A percentile compares a stretch with the other conserved stretches of the same genome.
These are phyloP conservation scores for Benthosema pterotum DNA, from an alignment of 2,797 vertebrate genomes.

Conservation along the genomic window DNA sequence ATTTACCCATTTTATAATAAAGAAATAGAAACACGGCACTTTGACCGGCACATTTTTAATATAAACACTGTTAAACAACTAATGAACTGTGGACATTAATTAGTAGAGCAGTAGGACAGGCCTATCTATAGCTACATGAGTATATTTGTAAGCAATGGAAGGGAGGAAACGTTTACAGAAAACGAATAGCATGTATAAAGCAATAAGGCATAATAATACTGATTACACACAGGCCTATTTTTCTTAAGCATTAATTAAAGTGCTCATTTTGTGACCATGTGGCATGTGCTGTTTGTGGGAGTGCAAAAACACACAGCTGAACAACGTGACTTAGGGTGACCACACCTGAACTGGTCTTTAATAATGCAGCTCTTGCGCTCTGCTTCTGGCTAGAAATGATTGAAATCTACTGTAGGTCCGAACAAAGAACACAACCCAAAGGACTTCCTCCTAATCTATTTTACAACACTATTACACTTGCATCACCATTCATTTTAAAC, in stretches of 20 bases:
- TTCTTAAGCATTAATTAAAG: slow-evolving; percentile 78
- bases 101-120: slow-evolving; percentile 50
- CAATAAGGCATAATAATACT: slow-evolving; percentile 81
- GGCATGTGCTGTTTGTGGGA: slow-evolving; percentile 5
- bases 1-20: neutral
- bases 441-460: slow-evolving; percentile 29
- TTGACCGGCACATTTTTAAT: slow-evolving; percentile 56
- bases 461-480: slow-evolving; percentile 33
- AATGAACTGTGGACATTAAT: slow-evolving; percentile 54
- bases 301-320: slow-evolving; percentile 5
- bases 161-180: slow-evolving; percentile 67
- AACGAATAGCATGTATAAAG: slow-evolving; percentile 71
- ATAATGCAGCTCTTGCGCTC: neutral
- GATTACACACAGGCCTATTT: slow-evolving; percentile 64
- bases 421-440: slow-evolving; percentile 33
- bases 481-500: slow-evolving; percentile 26
- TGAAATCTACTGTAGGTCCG: slow-evolving; percentile 27
- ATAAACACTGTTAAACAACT: slow-evolving; percentile 63
- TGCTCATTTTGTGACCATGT: slow-evolving; percentile 70
- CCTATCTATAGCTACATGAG: slow-evolving; percentile 44
- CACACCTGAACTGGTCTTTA: too few relatives aligned
- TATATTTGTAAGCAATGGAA: slow-evolving; percentile 46
- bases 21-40: neutral
- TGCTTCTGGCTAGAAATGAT: neutral
- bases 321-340: neutral